Conservation (phyloP, 2,113 vertebrate species). For the human region GRCh38 chr5:177897001-177897500, state of each 20-base stretch:
- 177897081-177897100: neutral
- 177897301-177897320: neutral
- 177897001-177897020: constrained; percentile 6
- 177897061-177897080: neutral
- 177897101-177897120: neutral
- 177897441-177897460: too few relatives aligned
- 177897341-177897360: neutral
- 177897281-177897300: neutral
- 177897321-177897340: neutral
- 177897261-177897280: neutral
- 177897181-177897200: neutral
- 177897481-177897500: too few relatives aligned
- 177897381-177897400: neutral
- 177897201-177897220: neutral
- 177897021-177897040: constrained; percentile 23
- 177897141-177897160: neutral
- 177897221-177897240: neutral
- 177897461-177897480: too few relatives aligned
- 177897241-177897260: neutral
- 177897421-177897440: too few relatives aligned
- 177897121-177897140: neutral
- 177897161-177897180: neutral
- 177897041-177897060: neutral
- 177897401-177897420: too few relatives aligned
- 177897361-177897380: neutral